Conservation (phyloP, 2,797 vertebrate species). For the Lemur catta region DNA sequence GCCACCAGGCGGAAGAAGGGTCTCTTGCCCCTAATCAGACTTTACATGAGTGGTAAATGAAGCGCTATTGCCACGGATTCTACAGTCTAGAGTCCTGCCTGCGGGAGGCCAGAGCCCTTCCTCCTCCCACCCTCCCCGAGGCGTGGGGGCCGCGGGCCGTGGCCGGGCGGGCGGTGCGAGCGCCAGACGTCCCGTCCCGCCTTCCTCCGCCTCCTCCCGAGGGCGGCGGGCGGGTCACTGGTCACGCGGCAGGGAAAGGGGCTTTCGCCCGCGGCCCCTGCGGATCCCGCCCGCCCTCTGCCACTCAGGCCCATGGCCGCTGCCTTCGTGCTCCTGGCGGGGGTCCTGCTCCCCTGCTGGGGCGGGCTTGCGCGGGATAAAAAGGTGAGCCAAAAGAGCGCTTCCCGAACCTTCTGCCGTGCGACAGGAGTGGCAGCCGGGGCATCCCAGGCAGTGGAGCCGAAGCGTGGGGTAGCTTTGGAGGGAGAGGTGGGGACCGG, state of each 20-base stretch:
- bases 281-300: accelerated
- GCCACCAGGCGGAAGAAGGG: not conserved
- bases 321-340: not conserved
- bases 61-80: not conserved
- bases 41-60: not conserved
- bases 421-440: too few relatives aligned
- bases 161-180: not conserved
- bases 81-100: not conserved
- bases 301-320: not conserved
- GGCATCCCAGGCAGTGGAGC: not conserved
- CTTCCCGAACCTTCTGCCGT: not conserved
- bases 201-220: not conserved
- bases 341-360: not conserved
- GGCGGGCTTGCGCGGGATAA: accelerated
- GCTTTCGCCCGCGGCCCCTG: too few relatives aligned
- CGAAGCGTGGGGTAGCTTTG: not conserved
- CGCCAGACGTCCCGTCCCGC: not conserved
- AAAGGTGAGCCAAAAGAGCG: not conserved
- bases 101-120: not conserved
- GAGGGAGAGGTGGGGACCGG: too few relatives aligned
- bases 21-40: not conserved
- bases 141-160: too few relatives aligned
- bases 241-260: not conserved
- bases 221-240: accelerated
- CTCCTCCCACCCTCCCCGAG: not conserved